phyloP scores from a whole-genome alignment of 2,888 invertebrate species.

The Glaucopsyche alexis region DNA sequence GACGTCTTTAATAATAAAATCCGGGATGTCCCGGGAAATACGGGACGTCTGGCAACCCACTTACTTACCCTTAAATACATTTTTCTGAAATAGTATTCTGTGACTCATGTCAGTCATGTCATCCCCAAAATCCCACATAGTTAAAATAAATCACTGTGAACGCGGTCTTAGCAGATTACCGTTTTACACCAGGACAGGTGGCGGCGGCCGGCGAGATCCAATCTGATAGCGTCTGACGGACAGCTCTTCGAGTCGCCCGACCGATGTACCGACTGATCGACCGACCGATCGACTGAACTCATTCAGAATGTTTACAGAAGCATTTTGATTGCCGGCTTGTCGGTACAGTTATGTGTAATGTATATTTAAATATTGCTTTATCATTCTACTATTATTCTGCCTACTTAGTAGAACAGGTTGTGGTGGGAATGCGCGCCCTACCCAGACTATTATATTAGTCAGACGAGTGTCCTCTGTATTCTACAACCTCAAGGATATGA shows the following conservation, averaged over 20 bases:
- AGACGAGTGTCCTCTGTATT: background rate
- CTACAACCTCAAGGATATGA: background rate
- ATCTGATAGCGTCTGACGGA: slow-evolving; percentile 39
- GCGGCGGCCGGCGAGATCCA: slow-evolving; percentile 35
- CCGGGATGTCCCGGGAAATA: no score
- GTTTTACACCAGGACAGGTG: slow-evolving; percentile 33
- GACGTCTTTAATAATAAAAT: no score
- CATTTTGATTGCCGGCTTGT: slow-evolving; percentile 34
- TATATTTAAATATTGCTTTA: slow-evolving; percentile 14
- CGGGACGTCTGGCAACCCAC: no score
- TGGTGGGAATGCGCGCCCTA: background rate
- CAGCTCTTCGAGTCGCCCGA: slow-evolving; percentile 29
- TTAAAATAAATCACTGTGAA: background rate
- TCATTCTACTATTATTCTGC: background rate
- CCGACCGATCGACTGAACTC: slow-evolving; percentile 24
- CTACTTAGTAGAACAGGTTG: slow-evolving; percentile 1
- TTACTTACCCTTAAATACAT: no score
- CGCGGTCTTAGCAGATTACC: slow-evolving; percentile 25
- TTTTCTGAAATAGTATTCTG: no score
- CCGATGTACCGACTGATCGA: slow-evolving; percentile 17
- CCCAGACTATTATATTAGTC: background rate
- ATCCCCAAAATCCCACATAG: no score
- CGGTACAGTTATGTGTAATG: background rate
- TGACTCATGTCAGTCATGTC: no score
- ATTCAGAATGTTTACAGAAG: slow-evolving; percentile 35